These are phyloP conservation scores for Azorinus chamasolen DNA, from an alignment of 2,888 invertebrate species.

Conservation along the genomic window DNA sequence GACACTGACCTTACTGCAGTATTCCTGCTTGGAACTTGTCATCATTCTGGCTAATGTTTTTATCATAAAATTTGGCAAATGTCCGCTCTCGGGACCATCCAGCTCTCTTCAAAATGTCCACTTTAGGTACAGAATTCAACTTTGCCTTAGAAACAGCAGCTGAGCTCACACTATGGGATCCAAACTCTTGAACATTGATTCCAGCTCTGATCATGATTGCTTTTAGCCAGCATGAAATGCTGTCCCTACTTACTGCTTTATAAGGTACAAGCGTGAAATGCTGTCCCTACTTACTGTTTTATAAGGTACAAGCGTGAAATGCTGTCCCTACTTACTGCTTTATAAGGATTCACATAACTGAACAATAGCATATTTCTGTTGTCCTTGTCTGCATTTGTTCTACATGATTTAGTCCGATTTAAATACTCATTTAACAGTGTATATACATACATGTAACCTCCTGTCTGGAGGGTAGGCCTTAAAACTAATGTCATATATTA, in stretches of 20 bases:
- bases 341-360: conserved; percentile 22
- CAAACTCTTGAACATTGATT: conserved; percentile 13
- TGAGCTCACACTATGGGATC: conserved; percentile 30
- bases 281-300: conserved; percentile 15
- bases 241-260: conserved; percentile 12
- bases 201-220: conserved; percentile 12
- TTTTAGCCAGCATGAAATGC: conserved; percentile 25
- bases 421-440: conserved; percentile 13
- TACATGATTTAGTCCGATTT: conserved; percentile 4
- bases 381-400: background rate
- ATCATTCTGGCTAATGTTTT: background rate
- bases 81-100: conserved; percentile 27
- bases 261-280: conserved; percentile 27
- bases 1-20: background rate
- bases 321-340: conserved; percentile 45
- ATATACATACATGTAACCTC: conserved; percentile 9
- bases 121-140: conserved; percentile 8
- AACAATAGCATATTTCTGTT: conserved; percentile 10
- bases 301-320: conserved; percentile 40
- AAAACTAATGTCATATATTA: conserved; percentile 2
- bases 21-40: background rate
- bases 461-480: conserved; percentile 16
- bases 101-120: conserved; percentile 16
- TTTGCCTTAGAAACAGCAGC: conserved; percentile 26
- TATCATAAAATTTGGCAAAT: conserved; percentile 19